Base-by-base conservation (phyloP, 64 coral and sea anemone species). In the Hydrozoanthus tunicans region DNA sequence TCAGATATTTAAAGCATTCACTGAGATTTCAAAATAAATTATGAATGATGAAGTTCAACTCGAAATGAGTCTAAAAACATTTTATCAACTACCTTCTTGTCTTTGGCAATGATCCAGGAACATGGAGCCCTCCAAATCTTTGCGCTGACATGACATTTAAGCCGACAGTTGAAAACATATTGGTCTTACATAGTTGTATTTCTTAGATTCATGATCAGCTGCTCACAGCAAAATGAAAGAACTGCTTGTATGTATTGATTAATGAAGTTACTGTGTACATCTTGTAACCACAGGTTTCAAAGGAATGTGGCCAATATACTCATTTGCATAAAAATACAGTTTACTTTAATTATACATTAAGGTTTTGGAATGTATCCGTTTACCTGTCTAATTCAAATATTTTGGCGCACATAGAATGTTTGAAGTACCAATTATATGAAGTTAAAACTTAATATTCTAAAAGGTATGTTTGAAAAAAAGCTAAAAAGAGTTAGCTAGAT, bases 91-190 rank as follows among this genome's bases (percentile, higher is more conserved):
- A 88, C 84, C 84, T 88, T 74, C 84, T 88, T 88, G 55, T 15
- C 13, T 54, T 88, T 3, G 56, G 20, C 32, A 70, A 25, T 88
- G 69, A 32, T 4, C 56, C 24, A 51, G 84, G 70, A 51, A 74
- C 56, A 88, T 88, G 69, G 4, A 88, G 53, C 58, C 69, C 68
- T 60, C 84, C 84, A 2, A 88, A 12, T n/a, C 66, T 72, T 20
- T 88, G 84, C 2, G 11, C 84, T 60, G 84, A 88, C 84, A 88
- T 88, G 84, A 88, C 55, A 75, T 88, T 88, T 26, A 74, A 88
- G 51, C 84, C 57, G 74, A 88, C 55, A 60, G 68, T 26, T n/a
- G 84, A 88, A 25, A 88, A 88, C 84, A 88, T 88, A 3, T 51
- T 88, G 9, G 43, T 51, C 54, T 61, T 10, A n/a, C 62, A 69